phyloP scores from a whole-genome alignment of 2,113 vertebrate genomes.

The Rhinolophus sinicus region DNA sequence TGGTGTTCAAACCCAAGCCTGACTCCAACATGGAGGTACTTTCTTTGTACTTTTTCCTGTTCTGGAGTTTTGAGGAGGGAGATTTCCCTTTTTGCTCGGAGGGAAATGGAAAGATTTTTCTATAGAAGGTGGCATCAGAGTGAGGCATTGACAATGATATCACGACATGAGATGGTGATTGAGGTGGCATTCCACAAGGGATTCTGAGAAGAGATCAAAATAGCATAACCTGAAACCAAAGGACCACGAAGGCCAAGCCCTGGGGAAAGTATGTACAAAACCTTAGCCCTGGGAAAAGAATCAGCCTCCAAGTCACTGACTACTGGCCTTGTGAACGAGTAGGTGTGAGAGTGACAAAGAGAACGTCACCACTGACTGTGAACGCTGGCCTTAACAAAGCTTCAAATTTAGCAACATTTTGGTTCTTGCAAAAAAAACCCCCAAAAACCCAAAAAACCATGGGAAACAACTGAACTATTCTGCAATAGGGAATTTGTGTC shows the following conservation, averaged over 20 bases:
- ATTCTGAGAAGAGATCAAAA: not conserved
- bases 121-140: not conserved
- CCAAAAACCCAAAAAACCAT: not conserved
- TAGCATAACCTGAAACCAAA: not conserved
- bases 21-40: not conserved
- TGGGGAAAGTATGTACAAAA: not conserved
- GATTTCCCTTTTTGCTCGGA: not conserved
- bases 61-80: not conserved
- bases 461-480: not conserved
- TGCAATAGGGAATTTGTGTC: not conserved
- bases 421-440: not conserved
- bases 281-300: not conserved
- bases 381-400: not conserved
- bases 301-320: not conserved
- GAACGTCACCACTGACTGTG: not conserved
- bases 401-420: conserved; percentile 8
- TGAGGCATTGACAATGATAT: not conserved
- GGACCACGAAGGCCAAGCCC: not conserved
- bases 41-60: not conserved
- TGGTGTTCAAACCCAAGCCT: not conserved
- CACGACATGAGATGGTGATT: not conserved
- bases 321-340: not conserved
- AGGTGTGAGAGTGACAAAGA: not conserved
- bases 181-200: not conserved
- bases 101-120: not conserved